Conservation (phyloP, 2,113 vertebrate genomes). For the Camelus bactrianus region DNA sequence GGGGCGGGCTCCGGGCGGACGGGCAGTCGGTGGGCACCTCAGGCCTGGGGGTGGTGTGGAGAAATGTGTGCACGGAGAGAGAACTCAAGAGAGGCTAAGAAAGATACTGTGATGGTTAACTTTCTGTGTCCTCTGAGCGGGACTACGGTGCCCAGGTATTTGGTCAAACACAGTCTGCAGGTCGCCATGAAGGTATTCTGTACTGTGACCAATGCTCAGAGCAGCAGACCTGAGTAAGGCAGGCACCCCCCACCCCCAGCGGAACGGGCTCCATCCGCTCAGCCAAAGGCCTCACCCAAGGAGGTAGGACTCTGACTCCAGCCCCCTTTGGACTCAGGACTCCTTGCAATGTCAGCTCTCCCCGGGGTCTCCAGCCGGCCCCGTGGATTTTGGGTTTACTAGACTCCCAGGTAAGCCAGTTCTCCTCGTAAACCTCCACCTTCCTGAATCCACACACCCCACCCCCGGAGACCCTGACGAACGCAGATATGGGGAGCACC, state of each 20-base stretch:
- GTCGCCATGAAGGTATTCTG: neutral
- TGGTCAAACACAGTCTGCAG: neutral
- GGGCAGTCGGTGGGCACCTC: neutral
- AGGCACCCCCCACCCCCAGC: no score
- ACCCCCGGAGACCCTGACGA: neutral
- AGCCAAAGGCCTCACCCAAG: neutral
- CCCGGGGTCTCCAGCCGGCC: neutral
- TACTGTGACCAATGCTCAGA: neutral
- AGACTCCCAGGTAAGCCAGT: no score
- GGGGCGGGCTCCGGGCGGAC: no score
- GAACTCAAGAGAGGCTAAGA: neutral
- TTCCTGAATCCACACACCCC: neutral
- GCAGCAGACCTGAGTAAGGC: neutral
- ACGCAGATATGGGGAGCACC: neutral
- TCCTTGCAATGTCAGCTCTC: neutral
- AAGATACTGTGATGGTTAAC: neutral
- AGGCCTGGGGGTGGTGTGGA: neutral
- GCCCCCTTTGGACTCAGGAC: no score
- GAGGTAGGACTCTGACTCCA: neutral
- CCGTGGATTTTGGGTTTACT: neutral
- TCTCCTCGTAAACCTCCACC: neutral
- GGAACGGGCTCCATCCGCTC: neutral
- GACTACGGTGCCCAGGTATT: neutral
- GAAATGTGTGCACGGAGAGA: neutral
- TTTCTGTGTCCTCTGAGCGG: neutral